phyloP scores from a whole-genome alignment of 2,113 vertebrate genomes.

The Alectura lathami region DNA sequence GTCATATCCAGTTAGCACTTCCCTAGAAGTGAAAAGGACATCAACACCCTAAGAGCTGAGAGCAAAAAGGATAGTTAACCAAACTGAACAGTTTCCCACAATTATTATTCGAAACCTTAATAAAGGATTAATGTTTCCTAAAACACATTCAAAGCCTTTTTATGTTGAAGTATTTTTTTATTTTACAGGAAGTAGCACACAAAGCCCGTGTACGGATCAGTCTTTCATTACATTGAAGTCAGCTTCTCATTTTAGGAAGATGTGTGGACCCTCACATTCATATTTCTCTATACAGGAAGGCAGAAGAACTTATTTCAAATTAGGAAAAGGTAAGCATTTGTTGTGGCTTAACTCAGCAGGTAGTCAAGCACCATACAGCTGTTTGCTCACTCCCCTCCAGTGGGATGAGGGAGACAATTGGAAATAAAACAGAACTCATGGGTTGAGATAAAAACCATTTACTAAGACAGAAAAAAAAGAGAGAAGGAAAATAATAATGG shows the following conservation, averaged over 20 bases:
- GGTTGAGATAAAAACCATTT: no score
- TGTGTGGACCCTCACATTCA: background rate
- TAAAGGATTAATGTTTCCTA: conserved; percentile 26
- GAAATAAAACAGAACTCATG: no score
- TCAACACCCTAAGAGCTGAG: background rate
- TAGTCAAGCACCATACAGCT: no score
- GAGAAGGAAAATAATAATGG: no score
- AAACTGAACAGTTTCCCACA: conserved; percentile 36
- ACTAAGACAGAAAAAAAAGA: no score
- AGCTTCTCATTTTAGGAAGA: background rate
- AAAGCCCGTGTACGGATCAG: background rate
- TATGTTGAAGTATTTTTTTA: background rate
- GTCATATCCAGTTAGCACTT: conserved; percentile 54
- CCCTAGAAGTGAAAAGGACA: conserved; percentile 26
- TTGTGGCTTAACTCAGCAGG: no score
- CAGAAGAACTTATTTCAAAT: background rate
- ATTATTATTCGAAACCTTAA: conserved; percentile 64
- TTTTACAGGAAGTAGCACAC: background rate
- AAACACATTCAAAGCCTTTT: conserved; percentile 47
- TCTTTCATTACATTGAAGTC: background rate
- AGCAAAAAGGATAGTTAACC: conserved; percentile 50
- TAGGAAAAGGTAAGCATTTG: background rate
- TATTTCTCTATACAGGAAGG: background rate
- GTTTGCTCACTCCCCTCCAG: no score
- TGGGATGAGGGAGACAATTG: no score